Base-by-base conservation (phyloP, 92 coral and sea anemone genomes). In the Palythoa caribaeorum region DNA sequence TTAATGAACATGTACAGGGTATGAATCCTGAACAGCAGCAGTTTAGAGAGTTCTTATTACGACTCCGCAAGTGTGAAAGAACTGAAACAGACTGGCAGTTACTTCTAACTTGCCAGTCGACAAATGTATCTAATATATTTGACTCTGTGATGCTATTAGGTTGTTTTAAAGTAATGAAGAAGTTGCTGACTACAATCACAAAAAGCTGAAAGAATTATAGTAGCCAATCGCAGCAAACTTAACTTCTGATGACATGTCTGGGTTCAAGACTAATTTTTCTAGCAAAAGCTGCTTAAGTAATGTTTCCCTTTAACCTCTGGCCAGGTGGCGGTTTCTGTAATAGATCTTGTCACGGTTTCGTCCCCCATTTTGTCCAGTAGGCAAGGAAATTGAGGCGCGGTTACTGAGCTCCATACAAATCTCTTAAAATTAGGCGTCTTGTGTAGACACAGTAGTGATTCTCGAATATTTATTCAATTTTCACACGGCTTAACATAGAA, bases 271-370 rank as follows among this genome's bases (percentile, higher is more conserved):
- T 60, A 71, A 75, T 21, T 38, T 87, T 20, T 91, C n/a, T n/a
- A n/a, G n/a, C n/a, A n/a, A n/a, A n/a, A n/a, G n/a, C n/a, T n/a
- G n/a, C n/a, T 63, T 48, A 80, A 50, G 90, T 87, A 13, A 87
- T 87, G 90, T 72, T 78, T 76, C 65, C 90, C 47, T 77, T 87
- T 84, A 89, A 89, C 76, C 44, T 89, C 14, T 89, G 92, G 92
- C 66, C 88, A 62, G 38, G 76, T 73, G 91, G 69, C 77, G 91
- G 91, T 16, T 83, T 89, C 75, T 83, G 91, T 55, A 89, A n/a
- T n/a, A n/a, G n/a, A n/a, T n/a, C n/a, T n/a, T n/a, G n/a, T n/a
- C n/a, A n/a, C n/a, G n/a, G n/a, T n/a, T n/a, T n/a, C n/a, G n/a
- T n/a, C n/a, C n/a, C n/a, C n/a, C n/a, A n/a, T n/a, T n/a, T n/a